Evolutionary conservation across 2,888 invertebrate genomes (phyloP).

Genomic region (Cerastoderma edule): DNA sequence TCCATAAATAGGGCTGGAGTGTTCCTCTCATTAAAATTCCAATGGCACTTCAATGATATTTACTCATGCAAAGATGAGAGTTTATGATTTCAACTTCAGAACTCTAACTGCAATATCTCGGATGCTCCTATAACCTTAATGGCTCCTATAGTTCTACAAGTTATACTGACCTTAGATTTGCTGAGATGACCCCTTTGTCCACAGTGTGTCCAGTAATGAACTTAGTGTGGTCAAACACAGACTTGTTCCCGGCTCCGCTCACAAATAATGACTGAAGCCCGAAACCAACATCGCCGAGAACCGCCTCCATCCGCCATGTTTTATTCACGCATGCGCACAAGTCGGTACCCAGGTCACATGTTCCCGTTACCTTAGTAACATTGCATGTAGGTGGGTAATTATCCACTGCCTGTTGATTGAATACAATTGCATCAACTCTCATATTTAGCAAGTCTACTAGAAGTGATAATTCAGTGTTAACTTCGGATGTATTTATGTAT

Average conservation of each 20-base stretch:
- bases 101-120: no score
- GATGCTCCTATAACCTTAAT: no score
- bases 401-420: slow-evolving; percentile 46
- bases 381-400: slow-evolving; percentile 40
- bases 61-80: no score
- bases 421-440: no score
- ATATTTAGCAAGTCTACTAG: no score
- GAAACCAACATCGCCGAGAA: slow-evolving; percentile 38
- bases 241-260: slow-evolving; percentile 31
- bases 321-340: slow-evolving; percentile 42
- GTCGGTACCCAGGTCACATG: slow-evolving; percentile 44
- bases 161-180: slow-evolving; percentile 33
- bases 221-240: slow-evolving; percentile 22
- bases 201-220: slow-evolving; percentile 41
- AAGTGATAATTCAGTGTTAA: no score
- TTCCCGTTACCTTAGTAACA: slow-evolving; percentile 35
- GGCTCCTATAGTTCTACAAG: no score
- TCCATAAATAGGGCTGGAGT: no score
- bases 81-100: no score
- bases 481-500: no score
- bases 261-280: slow-evolving; percentile 45
- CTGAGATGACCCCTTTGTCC: slow-evolving; percentile 29
- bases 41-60: no score
- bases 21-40: no score
- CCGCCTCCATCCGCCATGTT: slow-evolving; percentile 45